Evolutionary conservation across 2,113 vertebrate species (phyloP).

Genomic region (Syrrhaptes paradoxus): DNA sequence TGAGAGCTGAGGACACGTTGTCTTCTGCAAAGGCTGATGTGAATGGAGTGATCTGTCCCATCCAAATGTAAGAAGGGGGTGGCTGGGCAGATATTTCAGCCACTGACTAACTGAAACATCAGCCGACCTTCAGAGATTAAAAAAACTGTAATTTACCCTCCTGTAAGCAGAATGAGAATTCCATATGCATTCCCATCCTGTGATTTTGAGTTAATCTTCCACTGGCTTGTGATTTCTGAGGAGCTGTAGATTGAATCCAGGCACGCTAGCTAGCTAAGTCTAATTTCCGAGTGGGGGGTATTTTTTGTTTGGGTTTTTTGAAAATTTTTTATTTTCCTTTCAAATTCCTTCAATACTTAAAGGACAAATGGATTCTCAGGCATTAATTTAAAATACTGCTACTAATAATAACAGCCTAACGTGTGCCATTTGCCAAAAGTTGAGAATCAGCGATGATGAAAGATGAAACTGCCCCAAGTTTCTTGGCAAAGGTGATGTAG

Average conservation of each 20-base stretch:
- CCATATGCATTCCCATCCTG: not conserved
- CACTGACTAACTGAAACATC: not conserved
- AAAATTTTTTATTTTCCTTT: not conserved
- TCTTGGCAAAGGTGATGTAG: conserved; percentile 38
- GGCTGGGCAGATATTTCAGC: not conserved
- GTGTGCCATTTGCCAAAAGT: not conserved
- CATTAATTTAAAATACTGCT: conserved; percentile 1
- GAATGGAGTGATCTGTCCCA: not conserved
- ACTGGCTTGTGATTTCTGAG: conserved; percentile 26
- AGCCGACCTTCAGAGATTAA: not conserved
- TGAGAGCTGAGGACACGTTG: not conserved
- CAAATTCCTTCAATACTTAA: not conserved
- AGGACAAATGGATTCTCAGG: not conserved
- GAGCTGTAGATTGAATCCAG: conserved; percentile 37
- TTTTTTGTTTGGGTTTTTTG: not conserved
- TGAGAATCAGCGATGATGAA: conserved; percentile 11
- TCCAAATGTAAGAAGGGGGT: not conserved
- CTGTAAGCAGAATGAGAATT: conserved; percentile 15
- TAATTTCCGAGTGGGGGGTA: not conserved
- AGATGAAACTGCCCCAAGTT: conserved; percentile 27
- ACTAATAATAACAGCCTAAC: not conserved
- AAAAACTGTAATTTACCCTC: not conserved
- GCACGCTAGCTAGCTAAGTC: not conserved
- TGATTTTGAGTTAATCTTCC: conserved; percentile 25
- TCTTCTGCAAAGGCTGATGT: not conserved